These are phyloP conservation scores for Oreotrochilus melanogaster DNA, from an alignment of 2,113 vertebrate species.

Conservation along the genomic window DNA sequence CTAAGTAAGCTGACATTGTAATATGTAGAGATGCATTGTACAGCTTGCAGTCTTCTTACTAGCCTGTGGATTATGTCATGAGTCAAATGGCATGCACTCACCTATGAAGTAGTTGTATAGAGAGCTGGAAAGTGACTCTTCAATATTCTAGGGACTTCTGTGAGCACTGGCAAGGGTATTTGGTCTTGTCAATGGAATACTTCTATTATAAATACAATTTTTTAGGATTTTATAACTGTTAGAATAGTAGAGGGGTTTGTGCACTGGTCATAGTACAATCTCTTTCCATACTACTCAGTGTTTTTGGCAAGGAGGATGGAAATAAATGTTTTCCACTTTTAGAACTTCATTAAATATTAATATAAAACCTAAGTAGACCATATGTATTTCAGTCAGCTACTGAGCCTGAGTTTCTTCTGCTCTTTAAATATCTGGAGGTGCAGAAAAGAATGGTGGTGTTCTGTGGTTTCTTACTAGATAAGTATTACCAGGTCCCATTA, in stretches of 20 bases:
- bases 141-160: not conserved
- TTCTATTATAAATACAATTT: not conserved
- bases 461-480: not conserved
- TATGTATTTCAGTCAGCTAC: not conserved
- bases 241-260: not conserved
- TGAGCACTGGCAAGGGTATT: not conserved
- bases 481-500: not conserved
- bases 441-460: not conserved
- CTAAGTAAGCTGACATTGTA: not conserved
- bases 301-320: not conserved
- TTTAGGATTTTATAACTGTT: not conserved
- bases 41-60: not conserved
- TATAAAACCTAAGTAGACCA: not conserved
- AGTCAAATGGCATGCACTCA: not conserved
- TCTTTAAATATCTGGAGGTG: not conserved
- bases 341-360: not conserved
- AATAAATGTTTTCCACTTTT: not conserved
- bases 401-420: not conserved
- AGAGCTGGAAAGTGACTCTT: not conserved
- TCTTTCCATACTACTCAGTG: not conserved
- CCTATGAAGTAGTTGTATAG: not conserved
- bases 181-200: not conserved
- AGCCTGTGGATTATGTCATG: not conserved
- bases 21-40: not conserved
- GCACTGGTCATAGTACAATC: not conserved